phyloP scores from a whole-genome alignment of 2,888 invertebrate genomes.

The Lithophane leautieri region DNA sequence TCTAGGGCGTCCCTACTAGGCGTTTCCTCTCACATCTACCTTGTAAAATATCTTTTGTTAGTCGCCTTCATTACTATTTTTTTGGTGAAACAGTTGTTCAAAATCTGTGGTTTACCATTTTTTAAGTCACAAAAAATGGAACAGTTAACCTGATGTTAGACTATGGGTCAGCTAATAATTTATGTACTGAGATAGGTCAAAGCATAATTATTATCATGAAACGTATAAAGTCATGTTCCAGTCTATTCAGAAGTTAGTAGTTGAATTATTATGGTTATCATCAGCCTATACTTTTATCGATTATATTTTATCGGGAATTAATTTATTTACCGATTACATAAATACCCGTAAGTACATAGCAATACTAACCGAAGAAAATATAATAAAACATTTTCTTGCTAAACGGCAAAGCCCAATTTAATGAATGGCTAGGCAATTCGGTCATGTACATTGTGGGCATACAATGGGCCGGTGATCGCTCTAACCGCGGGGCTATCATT shows the following conservation, averaged over 20 bases:
- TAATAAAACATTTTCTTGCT: conserved; percentile 31
- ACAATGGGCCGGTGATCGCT: conserved; percentile 55
- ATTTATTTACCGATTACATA: background rate
- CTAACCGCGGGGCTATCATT: conserved; percentile 52
- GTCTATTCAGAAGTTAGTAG: background rate
- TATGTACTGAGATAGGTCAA: background rate
- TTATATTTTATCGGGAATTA: background rate
- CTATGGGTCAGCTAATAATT: too few species aligned
- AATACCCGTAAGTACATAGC: background rate
- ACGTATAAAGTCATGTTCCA: background rate
- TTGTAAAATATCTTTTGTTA: too few species aligned
- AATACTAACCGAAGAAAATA: conserved; percentile 17
- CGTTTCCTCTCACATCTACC: too few species aligned
- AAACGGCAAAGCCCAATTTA: conserved; percentile 36
- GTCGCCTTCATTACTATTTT: too few species aligned
- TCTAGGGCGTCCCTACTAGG: too few species aligned
- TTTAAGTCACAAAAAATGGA: background rate
- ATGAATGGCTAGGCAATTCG: conserved; percentile 44
- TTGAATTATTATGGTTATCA: background rate
- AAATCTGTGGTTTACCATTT: background rate
- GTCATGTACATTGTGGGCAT: conserved; percentile 21
- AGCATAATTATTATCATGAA: background rate
- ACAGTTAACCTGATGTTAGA: background rate
- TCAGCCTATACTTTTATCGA: background rate
- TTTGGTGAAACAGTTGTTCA: background rate